Percentiles rank a stretch among this genome's conserved stretches.
phyloP scores from a whole-genome alignment of 2,888 invertebrate species.

The Tupiocoris notatus region DNA sequence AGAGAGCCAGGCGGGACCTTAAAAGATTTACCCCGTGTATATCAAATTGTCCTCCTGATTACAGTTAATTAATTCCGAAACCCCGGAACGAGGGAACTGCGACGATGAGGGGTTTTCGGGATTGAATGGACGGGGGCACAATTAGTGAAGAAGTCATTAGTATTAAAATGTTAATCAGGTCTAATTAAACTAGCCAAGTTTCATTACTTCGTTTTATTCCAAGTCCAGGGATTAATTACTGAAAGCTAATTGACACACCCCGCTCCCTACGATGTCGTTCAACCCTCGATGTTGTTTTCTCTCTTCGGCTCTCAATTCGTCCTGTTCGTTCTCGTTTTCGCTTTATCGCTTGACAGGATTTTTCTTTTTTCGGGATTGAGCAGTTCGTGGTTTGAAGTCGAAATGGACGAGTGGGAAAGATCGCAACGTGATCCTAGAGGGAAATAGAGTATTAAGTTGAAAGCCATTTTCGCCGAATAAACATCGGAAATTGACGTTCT shows the following conservation, averaged over 20 bases:
- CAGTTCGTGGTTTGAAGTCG: no score
- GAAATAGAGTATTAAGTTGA: no score
- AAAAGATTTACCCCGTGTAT: constrained; percentile 32
- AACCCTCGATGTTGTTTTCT: background rate
- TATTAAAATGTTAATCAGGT: constrained; percentile 47
- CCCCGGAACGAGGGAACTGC: background rate
- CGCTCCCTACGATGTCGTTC: background rate
- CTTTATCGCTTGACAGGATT: background rate
- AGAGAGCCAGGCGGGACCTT: constrained; percentile 12
- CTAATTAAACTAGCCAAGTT: constrained; percentile 45
- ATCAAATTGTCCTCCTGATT: constrained; percentile 38
- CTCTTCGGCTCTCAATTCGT: background rate
- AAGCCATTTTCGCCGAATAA: no score
- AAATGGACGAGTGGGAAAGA: no score
- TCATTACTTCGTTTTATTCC: constrained; percentile 41
- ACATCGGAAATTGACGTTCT: no score
- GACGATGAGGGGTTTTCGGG: constrained; percentile 7
- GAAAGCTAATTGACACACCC: constrained; percentile 31
- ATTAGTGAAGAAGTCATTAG: constrained; percentile 44
- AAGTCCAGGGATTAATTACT: constrained; percentile 38
- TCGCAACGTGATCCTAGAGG: no score
- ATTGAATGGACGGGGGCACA: constrained; percentile 21
- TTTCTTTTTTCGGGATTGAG: background rate
- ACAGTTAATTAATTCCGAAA: constrained; percentile 39
- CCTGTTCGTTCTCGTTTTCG: background rate